Evolutionary conservation across 2,888 invertebrate genomes (phyloP).

Genomic region (Thymelicus acteon): DNA sequence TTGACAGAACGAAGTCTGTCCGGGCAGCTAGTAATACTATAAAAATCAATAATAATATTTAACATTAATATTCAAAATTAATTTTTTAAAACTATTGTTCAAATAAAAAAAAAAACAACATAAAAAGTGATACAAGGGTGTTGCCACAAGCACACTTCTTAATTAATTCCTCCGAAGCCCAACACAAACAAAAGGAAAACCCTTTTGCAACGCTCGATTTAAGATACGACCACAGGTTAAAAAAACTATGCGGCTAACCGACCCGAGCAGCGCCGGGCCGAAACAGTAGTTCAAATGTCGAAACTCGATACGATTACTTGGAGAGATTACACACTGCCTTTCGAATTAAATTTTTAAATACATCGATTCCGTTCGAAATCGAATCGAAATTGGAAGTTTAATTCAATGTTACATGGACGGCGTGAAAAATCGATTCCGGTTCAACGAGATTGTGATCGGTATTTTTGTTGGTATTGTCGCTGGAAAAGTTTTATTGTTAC

Average conservation of each 20-base stretch:
- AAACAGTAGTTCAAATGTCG: slow-evolving; percentile 72
- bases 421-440: slow-evolving; percentile 7
- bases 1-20: too few species aligned
- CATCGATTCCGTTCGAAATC: slow-evolving; percentile 20
- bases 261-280: slow-evolving; percentile 54
- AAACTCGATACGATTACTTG: slow-evolving; percentile 70
- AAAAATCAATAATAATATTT: background rate
- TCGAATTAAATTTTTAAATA: slow-evolving; percentile 41
- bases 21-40: too few species aligned
- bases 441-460: slow-evolving; percentile 9
- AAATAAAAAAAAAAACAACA: background rate
- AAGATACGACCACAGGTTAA: slow-evolving; percentile 42
- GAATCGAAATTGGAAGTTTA: slow-evolving; percentile 10
- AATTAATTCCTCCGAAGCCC: slow-evolving; percentile 67
- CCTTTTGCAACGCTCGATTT: slow-evolving; percentile 49
- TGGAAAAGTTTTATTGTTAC: too few species aligned
- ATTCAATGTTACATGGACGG: background rate
- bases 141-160: slow-evolving; percentile 46
- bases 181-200: slow-evolving; percentile 42
- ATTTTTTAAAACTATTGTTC: background rate
- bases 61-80: too few species aligned
- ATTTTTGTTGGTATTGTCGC: background rate
- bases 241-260: slow-evolving; percentile 44
- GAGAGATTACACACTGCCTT: slow-evolving; percentile 61
- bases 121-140: background rate